These are phyloP conservation scores for Xanthorhoe spadicearia DNA, from an alignment of 2,888 invertebrate species.

Conservation along the genomic window DNA sequence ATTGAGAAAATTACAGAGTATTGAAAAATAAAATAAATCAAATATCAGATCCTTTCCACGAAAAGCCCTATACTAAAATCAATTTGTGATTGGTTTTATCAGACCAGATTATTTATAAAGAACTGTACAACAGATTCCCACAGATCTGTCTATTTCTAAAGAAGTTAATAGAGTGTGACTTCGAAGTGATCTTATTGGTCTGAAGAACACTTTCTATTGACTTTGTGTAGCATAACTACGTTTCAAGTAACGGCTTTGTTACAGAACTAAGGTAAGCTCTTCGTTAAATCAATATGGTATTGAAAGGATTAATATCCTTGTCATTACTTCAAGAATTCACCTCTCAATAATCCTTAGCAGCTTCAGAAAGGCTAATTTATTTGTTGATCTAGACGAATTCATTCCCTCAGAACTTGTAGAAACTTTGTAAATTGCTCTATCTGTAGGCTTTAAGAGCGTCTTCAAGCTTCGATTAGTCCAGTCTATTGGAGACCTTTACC, in stretches of 20 bases:
- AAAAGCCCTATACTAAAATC: too few species aligned
- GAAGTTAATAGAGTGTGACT: not conserved
- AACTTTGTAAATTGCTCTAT: slow-evolving; percentile 41
- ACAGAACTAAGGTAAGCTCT: slow-evolving; percentile 6
- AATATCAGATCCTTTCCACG: too few species aligned
- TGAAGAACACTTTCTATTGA: not conserved
- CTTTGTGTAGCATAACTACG: not conserved
- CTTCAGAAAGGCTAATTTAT: slow-evolving; percentile 41
- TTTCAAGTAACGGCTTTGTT: slow-evolving; percentile 14
- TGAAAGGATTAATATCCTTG: slow-evolving; percentile 11
- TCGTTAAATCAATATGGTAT: slow-evolving; percentile 5
- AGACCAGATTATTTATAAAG: too few species aligned
- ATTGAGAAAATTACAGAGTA: too few species aligned
- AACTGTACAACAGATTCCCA: too few species aligned
- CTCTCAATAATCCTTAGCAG: slow-evolving; percentile 37
- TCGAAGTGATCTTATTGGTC: not conserved
- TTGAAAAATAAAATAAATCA: too few species aligned
- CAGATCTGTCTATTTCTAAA: too few species aligned
- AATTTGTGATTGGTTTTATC: too few species aligned
- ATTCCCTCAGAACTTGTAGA: slow-evolving; percentile 30
- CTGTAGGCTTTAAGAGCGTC: slow-evolving; percentile 12
- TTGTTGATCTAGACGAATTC: slow-evolving; percentile 40
- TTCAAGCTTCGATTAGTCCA: not conserved
- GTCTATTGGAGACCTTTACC: not conserved
- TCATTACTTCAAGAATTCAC: slow-evolving; percentile 29